Conservation (phyloP, 2,797 vertebrate species). For the Danio jaintianensis region DNA sequence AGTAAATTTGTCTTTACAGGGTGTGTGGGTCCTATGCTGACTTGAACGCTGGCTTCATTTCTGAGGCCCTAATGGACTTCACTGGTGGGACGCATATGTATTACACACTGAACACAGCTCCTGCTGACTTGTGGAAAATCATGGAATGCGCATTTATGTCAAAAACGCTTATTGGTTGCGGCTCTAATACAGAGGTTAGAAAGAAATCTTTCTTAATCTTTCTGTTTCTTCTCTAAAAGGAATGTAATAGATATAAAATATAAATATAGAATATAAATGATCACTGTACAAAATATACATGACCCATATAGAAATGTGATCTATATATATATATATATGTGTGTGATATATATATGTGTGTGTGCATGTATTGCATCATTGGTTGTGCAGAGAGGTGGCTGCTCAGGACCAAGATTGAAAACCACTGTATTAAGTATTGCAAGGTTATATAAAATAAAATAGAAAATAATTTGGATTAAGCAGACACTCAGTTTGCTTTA, state of each 20-base stretch:
- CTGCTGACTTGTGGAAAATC: constrained; percentile 79
- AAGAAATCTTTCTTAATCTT: not conserved
- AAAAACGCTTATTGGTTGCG: constrained; percentile 83
- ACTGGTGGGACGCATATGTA: constrained; percentile 84
- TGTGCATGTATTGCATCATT: too few species aligned
- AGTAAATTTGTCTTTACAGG: constrained; percentile 65
- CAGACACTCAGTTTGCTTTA: too few species aligned
- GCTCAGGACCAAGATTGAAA: too few species aligned
- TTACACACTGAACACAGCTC: constrained; percentile 72
- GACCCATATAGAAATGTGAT: too few species aligned
- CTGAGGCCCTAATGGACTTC: constrained; percentile 89
- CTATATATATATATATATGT: too few species aligned
- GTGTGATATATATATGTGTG: too few species aligned
- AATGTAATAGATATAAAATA: not conserved
- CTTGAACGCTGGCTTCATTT: constrained; percentile 80
- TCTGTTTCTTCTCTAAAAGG: not conserved
- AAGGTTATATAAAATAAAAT: too few species aligned
- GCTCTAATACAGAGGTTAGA: constrained; percentile 78
- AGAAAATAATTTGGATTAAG: too few species aligned
- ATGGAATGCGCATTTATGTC: constrained; percentile 76
- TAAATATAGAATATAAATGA: not conserved
- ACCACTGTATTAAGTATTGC: too few species aligned
- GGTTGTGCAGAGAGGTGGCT: too few species aligned
- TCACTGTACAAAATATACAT: not conserved
- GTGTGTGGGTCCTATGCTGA: constrained; percentile 89